Evolutionary conservation across 23 tunicate species (phyloP).

Genomic region (Trididemnum nubilum): DNA sequence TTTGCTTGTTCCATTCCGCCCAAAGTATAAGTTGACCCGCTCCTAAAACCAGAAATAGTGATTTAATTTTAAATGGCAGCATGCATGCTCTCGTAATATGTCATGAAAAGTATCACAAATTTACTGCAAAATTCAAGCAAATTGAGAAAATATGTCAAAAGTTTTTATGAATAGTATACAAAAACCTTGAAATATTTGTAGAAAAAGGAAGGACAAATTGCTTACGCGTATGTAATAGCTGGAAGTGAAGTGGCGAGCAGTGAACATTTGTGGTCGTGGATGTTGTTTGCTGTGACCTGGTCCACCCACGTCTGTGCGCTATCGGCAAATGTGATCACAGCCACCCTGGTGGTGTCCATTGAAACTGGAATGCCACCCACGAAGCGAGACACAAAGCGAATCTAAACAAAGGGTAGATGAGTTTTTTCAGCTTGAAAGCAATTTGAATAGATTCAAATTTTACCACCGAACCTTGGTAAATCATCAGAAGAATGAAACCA

Average conservation of each 20-base stretch:
- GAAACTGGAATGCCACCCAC: slow-evolving; percentile 91
- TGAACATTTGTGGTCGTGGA: slow-evolving; percentile 96
- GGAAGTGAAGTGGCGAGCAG: slow-evolving; percentile 80
- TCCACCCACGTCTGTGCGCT: slow-evolving; percentile 82
- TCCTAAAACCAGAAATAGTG: no score
- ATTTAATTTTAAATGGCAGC: no score
- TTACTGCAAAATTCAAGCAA: no score
- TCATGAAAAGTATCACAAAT: no score
- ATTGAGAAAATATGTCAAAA: no score
- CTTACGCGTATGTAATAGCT: slow-evolving; percentile 84
- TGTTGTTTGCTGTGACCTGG: slow-evolving; percentile 83
- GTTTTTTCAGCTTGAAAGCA: no score
- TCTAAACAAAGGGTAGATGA: slow-evolving; percentile 46
- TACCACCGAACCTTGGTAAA: neutral
- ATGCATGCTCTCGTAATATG: no score
- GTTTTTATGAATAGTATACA: no score
- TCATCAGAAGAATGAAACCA: no score
- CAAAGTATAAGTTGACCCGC: slow-evolving; percentile 86
- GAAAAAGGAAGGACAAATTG: no score
- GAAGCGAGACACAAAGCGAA: slow-evolving; percentile 89
- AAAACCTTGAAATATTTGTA: no score
- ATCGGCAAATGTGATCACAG: slow-evolving; percentile 90
- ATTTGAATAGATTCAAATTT: neutral
- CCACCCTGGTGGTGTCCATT: slow-evolving; percentile 86
- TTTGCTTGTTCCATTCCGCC: slow-evolving; percentile 63